Evolutionary conservation across 2,888 invertebrate species (phyloP).

Genomic region (Phragmatobia fuliginosa): DNA sequence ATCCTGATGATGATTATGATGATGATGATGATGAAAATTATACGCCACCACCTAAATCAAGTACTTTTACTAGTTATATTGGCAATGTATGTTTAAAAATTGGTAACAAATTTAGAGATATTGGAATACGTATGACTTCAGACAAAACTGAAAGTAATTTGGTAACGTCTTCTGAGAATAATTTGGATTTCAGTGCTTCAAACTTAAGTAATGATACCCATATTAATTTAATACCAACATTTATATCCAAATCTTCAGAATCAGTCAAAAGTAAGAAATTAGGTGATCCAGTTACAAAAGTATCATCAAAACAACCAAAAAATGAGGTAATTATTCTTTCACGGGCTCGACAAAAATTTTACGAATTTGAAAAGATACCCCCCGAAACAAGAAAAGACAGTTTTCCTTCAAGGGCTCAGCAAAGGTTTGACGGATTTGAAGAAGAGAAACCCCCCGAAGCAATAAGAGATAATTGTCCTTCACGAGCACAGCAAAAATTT

Average conservation of each 20-base stretch:
- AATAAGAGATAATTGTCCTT: neutral
- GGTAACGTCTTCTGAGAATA: neutral
- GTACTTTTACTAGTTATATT: neutral
- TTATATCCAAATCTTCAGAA: neutral
- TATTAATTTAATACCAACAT: neutral
- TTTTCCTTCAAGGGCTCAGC: too few species aligned
- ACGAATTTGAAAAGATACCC: neutral
- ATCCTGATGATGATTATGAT: too few species aligned
- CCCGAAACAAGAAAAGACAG: too few species aligned
- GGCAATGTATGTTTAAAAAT: constrained; percentile 2
- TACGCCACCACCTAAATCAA: neutral
- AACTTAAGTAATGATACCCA: neutral
- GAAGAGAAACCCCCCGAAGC: too few species aligned
- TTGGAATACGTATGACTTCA: neutral
- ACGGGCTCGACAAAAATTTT: constrained; percentile 10
- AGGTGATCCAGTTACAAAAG: neutral
- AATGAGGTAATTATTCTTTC: neutral
- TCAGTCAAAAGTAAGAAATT: constrained; percentile 4
- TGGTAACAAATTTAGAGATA: constrained; percentile 1
- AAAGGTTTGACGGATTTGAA: constrained; percentile 6
- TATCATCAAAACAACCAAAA: neutral
- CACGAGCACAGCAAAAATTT: constrained; percentile 11
- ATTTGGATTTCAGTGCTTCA: neutral
- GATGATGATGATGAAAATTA: too few species aligned
- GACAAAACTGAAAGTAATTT: neutral